Base-by-base conservation (phyloP, 1,140 invertebrate species). In the Campoletis sonorensis region DNA sequence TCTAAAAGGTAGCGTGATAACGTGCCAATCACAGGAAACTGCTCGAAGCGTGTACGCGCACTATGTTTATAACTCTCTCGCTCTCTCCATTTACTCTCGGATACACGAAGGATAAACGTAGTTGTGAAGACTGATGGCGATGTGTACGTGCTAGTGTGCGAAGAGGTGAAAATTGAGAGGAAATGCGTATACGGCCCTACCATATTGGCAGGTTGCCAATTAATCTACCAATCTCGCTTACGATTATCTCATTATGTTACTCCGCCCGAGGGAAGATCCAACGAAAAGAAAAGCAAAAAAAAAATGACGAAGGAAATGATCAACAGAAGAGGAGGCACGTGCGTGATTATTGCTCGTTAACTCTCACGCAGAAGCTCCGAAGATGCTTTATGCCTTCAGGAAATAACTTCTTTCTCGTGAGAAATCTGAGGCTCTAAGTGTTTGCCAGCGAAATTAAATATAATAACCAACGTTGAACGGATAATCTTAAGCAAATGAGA, bases 181-280 rank as follows among this genome's bases (percentile, higher is more conserved):
- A 58, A 61, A 78, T 13, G 75, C 54, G 73, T 76, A 51, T 33
- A 67, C 75, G 21, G 16, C 58, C 23, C 71, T 23, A 10, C 71
- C 68, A 79, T 79, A 83, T 81, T 81, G 79, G 80, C 79, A 68
- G 77, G 80, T 83, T 79, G 81, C 80, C 80, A 83, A 81, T 83
- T 84, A 84, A 81, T 82, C 80, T 78, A 79, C 80, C 83, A 84
- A 84, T 82, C 83, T 70, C 64, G 78, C 70, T 81, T 84, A 72
- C 54, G 72, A 80, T 84, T 81, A 84, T 84, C 78, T 81, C 78
- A 84, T 82, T 82, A 80, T 49, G 71, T 81, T 61, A 45, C 23
- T 80, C 23, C 78, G 49, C 58, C 8, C n/a, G 80, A 49, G 45
- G 64, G 26, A 64, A n/a, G n/a, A n/a, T n/a, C n/a, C n/a, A n/a